Evolutionary conservation across 2,888 invertebrate species (phyloP).

Genomic region (Orthosia cruda): DNA sequence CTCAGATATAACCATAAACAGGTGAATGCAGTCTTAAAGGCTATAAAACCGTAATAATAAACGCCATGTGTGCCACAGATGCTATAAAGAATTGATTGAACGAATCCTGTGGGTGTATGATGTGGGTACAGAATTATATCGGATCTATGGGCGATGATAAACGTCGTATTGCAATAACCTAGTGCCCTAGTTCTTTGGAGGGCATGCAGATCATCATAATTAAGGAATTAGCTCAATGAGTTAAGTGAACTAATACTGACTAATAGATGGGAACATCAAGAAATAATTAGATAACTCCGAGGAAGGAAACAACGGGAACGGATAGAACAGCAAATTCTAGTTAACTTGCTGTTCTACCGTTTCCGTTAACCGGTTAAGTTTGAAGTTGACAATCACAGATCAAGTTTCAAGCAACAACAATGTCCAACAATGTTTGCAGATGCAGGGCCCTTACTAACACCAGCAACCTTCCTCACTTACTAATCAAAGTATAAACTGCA

Average conservation of each 20-base stretch:
- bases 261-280: neutral
- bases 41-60: constrained; percentile 31
- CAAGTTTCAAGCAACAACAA: no score
- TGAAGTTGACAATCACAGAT: no score
- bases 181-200: constrained; percentile 32
- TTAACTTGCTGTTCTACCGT: no score
- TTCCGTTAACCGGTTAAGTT: neutral
- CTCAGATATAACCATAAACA: constrained; percentile 35
- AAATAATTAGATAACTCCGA: constrained; percentile 7
- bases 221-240: constrained; percentile 20
- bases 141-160: constrained; percentile 2
- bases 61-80: constrained; percentile 27
- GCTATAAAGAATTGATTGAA: constrained; percentile 39
- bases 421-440: no score
- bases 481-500: no score
- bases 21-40: constrained; percentile 18
- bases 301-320: neutral
- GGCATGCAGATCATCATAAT: constrained; percentile 12
- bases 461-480: no score
- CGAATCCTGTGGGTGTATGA: constrained; percentile 36
- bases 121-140: constrained; percentile 31
- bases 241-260: constrained; percentile 16
- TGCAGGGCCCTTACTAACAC: no score
- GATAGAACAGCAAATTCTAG: neutral
- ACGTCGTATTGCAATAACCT: constrained; percentile 37